phyloP scores from a whole-genome alignment of 1,140 invertebrate species.

The Ostrea denselamellosa region DNA sequence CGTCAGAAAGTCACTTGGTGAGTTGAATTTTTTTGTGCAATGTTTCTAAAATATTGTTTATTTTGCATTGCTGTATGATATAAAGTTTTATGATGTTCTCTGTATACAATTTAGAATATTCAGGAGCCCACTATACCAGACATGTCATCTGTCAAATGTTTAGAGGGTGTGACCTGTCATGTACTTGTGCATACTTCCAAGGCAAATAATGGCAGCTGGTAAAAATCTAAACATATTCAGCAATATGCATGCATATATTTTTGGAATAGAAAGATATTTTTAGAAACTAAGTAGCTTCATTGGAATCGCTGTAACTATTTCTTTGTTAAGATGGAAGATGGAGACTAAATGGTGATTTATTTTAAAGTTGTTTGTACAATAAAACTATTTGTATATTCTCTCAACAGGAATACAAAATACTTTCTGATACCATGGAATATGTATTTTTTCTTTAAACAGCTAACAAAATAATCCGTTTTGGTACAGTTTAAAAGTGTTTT shows the following conservation, averaged over 20 bases:
- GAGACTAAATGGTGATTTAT: neutral
- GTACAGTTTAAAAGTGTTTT: no score
- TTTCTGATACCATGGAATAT: no score
- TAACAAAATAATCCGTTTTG: no score
- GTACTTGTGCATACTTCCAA: constrained; percentile 23
- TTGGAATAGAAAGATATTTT: neutral
- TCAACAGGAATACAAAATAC: no score
- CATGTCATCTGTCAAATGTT: constrained; percentile 25
- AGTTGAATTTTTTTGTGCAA: neutral
- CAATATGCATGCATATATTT: neutral
- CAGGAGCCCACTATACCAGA: constrained; percentile 28
- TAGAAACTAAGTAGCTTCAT: neutral
- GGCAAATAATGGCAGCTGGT: constrained; percentile 14
- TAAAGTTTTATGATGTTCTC: neutral
- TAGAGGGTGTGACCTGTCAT: neutral
- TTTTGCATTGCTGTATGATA: neutral
- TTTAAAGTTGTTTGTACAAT: no score
- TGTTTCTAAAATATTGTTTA: no score
- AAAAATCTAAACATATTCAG: neutral
- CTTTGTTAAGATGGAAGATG: neutral
- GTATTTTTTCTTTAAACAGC: no score
- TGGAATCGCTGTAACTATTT: neutral
- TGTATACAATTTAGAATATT: neutral
- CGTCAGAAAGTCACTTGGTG: neutral
- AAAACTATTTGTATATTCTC: no score